These are phyloP conservation scores for Erithacus rubecula DNA, from an alignment of 2,797 vertebrate species.

Conservation along the genomic window DNA sequence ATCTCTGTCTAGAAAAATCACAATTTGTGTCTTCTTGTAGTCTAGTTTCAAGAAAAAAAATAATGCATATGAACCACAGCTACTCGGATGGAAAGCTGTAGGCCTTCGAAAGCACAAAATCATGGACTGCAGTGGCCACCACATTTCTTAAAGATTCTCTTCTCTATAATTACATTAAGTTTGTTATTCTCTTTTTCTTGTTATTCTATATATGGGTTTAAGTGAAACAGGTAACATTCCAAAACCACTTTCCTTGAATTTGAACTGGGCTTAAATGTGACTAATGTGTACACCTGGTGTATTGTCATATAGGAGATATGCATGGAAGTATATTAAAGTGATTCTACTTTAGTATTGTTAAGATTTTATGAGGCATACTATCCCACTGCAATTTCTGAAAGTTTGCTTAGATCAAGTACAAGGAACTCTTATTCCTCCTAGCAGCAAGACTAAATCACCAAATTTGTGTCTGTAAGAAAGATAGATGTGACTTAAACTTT, in stretches of 20 bases:
- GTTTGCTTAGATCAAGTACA: not conserved
- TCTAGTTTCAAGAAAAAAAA: not conserved
- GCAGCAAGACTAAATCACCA: not conserved
- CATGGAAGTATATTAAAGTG: not conserved
- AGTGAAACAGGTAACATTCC: not conserved
- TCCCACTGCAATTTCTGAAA: not conserved
- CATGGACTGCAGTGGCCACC: rapidly evolving
- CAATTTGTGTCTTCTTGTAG: not conserved
- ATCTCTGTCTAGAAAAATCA: not conserved
- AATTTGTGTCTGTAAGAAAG: not conserved
- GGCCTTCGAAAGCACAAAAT: not conserved
- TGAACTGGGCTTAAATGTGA: not conserved
- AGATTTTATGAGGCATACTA: not conserved
- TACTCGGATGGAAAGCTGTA: not conserved
- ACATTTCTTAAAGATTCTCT: not conserved
- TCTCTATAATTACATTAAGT: not conserved
- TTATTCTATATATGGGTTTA: not conserved
- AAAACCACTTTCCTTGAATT: not conserved
- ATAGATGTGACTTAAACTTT: not conserved
- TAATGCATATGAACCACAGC: not conserved
- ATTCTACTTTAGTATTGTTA: not conserved
- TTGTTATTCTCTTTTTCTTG: not conserved
- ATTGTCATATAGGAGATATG: not conserved
- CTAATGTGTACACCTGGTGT: not conserved
- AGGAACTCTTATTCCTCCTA: not conserved